A percentile compares a stretch with the other conserved stretches of the same genome.
Evolutionary conservation across 2,888 invertebrate genomes (phyloP).

Genomic region (Ornithoptera alexandrae): DNA sequence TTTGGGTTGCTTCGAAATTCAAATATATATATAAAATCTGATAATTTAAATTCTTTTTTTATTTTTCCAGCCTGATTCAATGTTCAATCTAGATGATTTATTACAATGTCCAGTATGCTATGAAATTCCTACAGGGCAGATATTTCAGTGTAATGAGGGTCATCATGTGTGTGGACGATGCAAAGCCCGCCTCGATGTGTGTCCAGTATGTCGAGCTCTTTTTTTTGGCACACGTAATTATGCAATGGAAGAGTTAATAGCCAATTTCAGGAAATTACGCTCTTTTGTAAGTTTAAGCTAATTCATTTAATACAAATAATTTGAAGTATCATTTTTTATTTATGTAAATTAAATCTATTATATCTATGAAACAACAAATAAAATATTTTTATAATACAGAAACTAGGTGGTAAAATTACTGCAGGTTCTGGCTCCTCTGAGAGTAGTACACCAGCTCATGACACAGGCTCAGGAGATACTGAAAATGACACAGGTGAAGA

Average conservation of each 20-base stretch:
- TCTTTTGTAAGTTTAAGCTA: conserved; percentile 72
- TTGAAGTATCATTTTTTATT: no score
- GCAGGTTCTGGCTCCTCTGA: conserved; percentile 52
- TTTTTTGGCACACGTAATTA: conserved; percentile 78
- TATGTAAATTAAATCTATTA: no score
- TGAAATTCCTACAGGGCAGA: conserved; percentile 69
- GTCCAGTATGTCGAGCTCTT: conserved; percentile 75
- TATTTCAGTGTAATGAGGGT: conserved; percentile 78
- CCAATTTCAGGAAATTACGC: conserved; percentile 68
- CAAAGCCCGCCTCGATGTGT: conserved; percentile 65
- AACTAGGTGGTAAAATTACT: conserved; percentile 64
- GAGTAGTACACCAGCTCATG: conserved; percentile 48
- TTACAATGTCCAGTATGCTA: conserved; percentile 81
- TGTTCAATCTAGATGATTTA: conserved; percentile 75
- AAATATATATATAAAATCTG: no score
- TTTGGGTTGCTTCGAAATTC: no score
- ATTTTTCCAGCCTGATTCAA: conserved; percentile 56
- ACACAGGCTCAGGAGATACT: conserved; percentile 47
- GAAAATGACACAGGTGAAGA: conserved; percentile 47
- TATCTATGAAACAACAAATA: no score
- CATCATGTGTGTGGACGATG: conserved; percentile 79
- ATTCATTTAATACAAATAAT: background rate
- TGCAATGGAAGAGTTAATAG: conserved; percentile 77
- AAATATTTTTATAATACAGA: conserved; percentile 44
- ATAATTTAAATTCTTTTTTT: background rate